Percentiles rank a stretch among this genome's conserved stretches.
Conservation (phyloP, 2,113 vertebrate genomes). For the Hydrochoerus hydrochaeris region DNA sequence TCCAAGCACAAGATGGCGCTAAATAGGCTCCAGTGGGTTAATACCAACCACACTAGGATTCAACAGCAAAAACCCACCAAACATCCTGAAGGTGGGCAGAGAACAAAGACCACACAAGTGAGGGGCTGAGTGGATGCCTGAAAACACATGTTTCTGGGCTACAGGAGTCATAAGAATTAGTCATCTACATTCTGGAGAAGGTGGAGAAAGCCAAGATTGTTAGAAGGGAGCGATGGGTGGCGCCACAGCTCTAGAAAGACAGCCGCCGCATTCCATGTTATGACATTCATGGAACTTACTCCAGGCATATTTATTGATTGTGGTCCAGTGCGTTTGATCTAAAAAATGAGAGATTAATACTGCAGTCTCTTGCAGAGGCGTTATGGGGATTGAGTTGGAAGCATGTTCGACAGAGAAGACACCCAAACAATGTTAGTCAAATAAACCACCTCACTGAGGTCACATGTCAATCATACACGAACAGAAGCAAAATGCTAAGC, state of each 20-base stretch:
- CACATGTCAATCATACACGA: background rate
- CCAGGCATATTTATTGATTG: background rate
- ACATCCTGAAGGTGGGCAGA: background rate
- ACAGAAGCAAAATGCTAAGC: background rate
- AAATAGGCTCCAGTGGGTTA: conserved; percentile 42
- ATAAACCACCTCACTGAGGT: background rate
- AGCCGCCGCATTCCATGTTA: background rate
- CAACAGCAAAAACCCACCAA: background rate
- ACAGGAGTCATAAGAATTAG: background rate
- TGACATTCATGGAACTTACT: background rate
- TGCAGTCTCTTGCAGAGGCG: background rate
- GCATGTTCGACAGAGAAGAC: too few species aligned
- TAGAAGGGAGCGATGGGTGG: background rate
- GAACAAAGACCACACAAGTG: background rate
- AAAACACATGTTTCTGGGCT: background rate
- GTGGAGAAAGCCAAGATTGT: background rate
- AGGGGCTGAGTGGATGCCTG: background rate
- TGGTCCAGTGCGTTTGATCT: background rate
- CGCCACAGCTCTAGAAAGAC: background rate
- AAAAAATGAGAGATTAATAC: background rate
- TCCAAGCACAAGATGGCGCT: conserved; percentile 63
- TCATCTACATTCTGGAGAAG: background rate
- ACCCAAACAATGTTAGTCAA: background rate
- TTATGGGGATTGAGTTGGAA: background rate
- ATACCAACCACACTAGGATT: rapidly evolving